Evolutionary conservation across 92 coral and sea anemone genomes (phyloP), one percentile per base, ranked within the genome.

Genomic region (Phenganax subtilis): DNA sequence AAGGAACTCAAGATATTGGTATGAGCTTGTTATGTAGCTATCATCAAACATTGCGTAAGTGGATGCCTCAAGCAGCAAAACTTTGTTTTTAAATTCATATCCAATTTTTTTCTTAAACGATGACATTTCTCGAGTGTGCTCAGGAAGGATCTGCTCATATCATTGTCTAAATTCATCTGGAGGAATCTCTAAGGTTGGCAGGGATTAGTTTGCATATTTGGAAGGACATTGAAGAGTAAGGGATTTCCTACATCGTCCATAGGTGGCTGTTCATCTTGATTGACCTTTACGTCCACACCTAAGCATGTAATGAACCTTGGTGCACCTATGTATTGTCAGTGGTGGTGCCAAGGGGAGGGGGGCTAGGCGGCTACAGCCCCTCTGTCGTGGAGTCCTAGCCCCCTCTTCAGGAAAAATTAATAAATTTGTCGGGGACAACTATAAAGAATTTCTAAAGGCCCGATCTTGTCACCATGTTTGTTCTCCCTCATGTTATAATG

Each of bases 1-100:
- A 12, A 94, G 92, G 82, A 94, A 94, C 85, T 94, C 98, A 16
- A 94, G 93, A 73, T 97, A 84, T 80, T 94, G 93, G 68, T 91
- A 91, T 55, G 91, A 89, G 77, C 89, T 87, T 12, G 97, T 83
- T 61, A 91, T 79, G 37, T 88, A 87, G 89, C 92, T 91, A 74
- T 83, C 79, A 59, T 81, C 88, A 81, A 88, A 90, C 28, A 97
- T 88, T 1, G 98, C 93, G 62, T 94, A 97, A 28, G 92, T 94
- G 65, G 92, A 81, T 1, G 98, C 98, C 83, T 94, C 94, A 0
- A 92, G 82, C 17, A 94, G 84, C 73, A 78, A 67, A 74, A 93
- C 87, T 65, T 90, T 90, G 71, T 85, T 61, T 12, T 73, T 84
- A 81, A 94, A 94, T 6, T 58, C 71, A 88, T 94, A 94, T 0